A percentile compares a stretch with the other conserved stretches of the same genome.
Evolutionary conservation across 2,113 vertebrate species (phyloP).

Genomic region (Pluvialis apricaria): DNA sequence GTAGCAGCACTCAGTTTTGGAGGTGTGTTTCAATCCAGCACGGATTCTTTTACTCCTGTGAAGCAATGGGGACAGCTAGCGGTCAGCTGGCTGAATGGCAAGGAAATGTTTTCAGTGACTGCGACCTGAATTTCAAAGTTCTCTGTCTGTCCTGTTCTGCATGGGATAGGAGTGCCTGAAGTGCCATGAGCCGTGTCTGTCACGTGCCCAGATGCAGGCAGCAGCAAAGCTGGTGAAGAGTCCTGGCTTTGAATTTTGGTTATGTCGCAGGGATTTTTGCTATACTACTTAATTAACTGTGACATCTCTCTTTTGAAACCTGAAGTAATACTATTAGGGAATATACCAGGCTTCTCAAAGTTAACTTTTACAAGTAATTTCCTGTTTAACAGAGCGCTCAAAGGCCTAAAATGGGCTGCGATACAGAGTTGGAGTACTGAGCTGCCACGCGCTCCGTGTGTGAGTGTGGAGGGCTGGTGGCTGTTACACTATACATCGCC

Average conservation of each 20-base stretch:
- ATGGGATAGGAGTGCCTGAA: not conserved
- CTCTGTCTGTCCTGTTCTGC: not conserved
- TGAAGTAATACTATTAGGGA: not conserved
- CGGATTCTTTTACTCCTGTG: not conserved
- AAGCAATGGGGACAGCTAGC: constrained; percentile 59
- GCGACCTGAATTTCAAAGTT: accelerated
- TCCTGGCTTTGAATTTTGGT: not conserved
- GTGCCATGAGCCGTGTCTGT: not conserved
- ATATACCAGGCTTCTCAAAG: not conserved
- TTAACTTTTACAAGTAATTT: not conserved
- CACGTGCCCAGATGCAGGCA: not conserved
- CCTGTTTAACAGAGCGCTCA: not conserved
- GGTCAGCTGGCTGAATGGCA: constrained; percentile 25
- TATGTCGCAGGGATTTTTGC: not conserved
- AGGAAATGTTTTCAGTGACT: not conserved
- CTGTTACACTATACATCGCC: not conserved
- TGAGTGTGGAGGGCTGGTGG: not conserved
- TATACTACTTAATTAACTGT: not conserved
- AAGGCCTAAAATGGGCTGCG: not conserved
- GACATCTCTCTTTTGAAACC: not conserved
- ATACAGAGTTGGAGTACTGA: not conserved
- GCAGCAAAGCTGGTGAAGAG: not conserved
- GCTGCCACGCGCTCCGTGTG: not conserved
- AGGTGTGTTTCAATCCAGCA: accelerated
- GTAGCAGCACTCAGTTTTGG: not conserved